A percentile compares a stretch with the other conserved stretches of the same genome.
Evolutionary conservation across 2,113 vertebrate genomes (phyloP).

Genomic region (Burhinus bistriatus): DNA sequence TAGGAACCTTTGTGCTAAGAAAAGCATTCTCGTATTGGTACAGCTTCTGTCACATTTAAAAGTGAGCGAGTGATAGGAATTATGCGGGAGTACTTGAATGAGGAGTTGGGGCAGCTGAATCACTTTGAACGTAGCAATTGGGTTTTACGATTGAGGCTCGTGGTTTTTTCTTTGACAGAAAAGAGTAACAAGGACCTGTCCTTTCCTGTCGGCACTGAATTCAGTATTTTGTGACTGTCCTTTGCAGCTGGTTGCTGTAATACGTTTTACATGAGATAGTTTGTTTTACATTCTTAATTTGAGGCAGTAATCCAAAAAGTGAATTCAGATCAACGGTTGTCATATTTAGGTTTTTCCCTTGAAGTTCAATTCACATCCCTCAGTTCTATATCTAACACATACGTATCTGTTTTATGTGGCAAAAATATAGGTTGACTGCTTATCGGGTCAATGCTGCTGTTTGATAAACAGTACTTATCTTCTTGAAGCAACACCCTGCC

Average conservation of each 20-base stretch:
- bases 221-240: neutral
- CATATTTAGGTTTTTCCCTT: neutral
- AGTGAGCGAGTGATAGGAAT: neutral
- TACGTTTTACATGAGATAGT: neutral
- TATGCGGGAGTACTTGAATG: neutral
- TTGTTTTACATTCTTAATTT: neutral
- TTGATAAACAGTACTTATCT: constrained; percentile 56
- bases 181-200: neutral
- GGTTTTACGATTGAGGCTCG: neutral
- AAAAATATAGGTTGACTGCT: neutral
- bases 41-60: fast-evolving
- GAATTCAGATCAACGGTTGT: neutral
- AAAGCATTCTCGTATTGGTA: fast-evolving
- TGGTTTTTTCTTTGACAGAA: neutral
- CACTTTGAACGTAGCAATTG: neutral
- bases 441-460: constrained; percentile 14
- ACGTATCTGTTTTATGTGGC: fast-evolving
- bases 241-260: neutral
- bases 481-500: constrained; percentile 40
- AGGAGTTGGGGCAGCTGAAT: neutral
- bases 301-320: neutral
- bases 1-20: neutral
- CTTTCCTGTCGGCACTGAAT: neutral
- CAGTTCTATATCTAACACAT: neutral
- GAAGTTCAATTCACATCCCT: neutral